Percentiles rank a stretch among this genome's conserved stretches.
These are phyloP conservation scores for Lysiphlebus fabarum DNA, from an alignment of 1,140 invertebrate genomes.

Conservation along the genomic window DNA sequence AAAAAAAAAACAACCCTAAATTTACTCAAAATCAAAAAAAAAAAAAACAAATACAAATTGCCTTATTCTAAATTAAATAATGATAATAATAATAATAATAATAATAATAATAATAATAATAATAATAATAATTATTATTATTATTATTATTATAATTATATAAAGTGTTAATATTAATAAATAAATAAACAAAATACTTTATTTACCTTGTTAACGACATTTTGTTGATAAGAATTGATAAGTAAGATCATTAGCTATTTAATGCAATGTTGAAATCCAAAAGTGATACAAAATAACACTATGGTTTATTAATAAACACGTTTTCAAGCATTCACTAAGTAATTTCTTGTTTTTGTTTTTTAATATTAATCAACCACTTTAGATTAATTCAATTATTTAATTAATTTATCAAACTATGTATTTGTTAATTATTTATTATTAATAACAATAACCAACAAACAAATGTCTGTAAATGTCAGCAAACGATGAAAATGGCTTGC, in stretches of 20 bases:
- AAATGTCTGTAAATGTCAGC: too few species aligned
- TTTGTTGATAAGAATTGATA: constrained; percentile 13
- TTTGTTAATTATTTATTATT: too few species aligned
- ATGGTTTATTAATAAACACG: too few species aligned
- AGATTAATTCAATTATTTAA: too few species aligned
- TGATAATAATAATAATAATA: neutral
- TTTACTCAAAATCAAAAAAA: neutral
- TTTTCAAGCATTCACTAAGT: too few species aligned
- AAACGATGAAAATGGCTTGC: too few species aligned
- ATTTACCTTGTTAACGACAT: constrained; percentile 29
- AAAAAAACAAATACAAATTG: neutral
- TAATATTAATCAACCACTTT: too few species aligned
- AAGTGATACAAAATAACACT: too few species aligned
- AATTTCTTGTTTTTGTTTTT: too few species aligned
- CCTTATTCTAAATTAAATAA: neutral
- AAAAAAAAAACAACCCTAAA: neutral
- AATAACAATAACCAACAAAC: too few species aligned
- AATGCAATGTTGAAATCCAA: too few species aligned
- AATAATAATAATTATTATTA: neutral
- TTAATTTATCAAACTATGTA: too few species aligned
- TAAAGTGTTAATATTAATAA: neutral
- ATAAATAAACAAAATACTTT: neutral
- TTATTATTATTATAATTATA: neutral
- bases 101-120: neutral
- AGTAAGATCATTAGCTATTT: constrained; percentile 3